Conservation (phyloP, 2,113 vertebrate species). For the Emydocephalus ijimae region DNA sequence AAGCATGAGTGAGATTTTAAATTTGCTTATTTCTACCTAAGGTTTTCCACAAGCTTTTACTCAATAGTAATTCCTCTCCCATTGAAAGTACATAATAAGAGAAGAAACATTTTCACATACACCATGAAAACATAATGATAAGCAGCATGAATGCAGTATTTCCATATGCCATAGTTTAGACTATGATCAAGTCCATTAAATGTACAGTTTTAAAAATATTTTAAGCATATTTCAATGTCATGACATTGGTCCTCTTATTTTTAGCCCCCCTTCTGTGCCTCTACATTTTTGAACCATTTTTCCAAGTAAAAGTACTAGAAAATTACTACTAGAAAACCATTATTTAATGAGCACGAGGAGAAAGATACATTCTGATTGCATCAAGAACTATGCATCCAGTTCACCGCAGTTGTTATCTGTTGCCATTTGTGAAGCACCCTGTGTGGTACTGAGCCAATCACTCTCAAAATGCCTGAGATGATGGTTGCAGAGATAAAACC, state of each 20-base stretch:
- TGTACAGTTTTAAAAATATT: not conserved
- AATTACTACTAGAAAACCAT: not conserved
- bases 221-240: not conserved
- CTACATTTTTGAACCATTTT: not conserved
- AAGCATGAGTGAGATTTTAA: not conserved
- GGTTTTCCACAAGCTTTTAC: not conserved
- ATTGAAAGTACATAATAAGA: not conserved
- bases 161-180: not conserved
- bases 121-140: not conserved
- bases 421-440: not conserved
- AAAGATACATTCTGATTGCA: not conserved
- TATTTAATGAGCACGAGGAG: not conserved
- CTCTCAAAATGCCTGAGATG: too few species aligned
- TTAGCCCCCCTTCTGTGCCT: accelerated
- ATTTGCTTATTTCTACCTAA: not conserved
- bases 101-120: not conserved
- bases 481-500: not conserved
- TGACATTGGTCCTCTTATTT: not conserved
- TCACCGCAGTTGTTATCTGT: not conserved
- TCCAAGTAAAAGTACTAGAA: not conserved
- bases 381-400: too few species aligned
- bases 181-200: not conserved
- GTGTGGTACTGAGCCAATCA: not conserved
- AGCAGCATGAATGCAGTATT: not conserved
- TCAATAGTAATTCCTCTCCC: not conserved